Conservation (phyloP, 2,888 invertebrate species). For the Branchellion lobata region DNA sequence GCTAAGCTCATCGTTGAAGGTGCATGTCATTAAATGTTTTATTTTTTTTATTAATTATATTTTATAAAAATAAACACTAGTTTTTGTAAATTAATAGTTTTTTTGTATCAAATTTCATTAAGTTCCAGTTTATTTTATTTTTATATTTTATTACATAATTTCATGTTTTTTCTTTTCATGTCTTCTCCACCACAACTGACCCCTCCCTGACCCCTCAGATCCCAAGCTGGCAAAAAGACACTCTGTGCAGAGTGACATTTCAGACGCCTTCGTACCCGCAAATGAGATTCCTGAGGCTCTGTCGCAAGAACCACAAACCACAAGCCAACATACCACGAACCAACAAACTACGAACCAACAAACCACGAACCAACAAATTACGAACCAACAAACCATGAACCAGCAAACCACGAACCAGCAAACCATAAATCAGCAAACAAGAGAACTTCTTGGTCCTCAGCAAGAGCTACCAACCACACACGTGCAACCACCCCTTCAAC, state of each 20-base stretch:
- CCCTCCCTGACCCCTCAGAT: too few relatives aligned
- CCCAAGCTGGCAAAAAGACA: not conserved
- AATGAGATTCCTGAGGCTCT: not conserved
- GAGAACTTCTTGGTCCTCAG: too few relatives aligned
- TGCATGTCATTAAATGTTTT: conserved; percentile 25
- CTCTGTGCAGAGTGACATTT: not conserved
- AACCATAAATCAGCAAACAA: too few relatives aligned
- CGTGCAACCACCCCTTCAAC: not conserved
- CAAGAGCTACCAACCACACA: too few relatives aligned
- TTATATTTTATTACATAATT: too few relatives aligned
- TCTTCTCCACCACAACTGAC: too few relatives aligned
- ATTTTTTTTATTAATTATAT: too few relatives aligned
- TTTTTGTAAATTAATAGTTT: not conserved
- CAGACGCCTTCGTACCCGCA: not conserved
- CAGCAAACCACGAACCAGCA: not conserved
- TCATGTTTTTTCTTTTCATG: too few relatives aligned
- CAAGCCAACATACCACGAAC: too few relatives aligned
- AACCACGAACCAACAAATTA: not conserved
- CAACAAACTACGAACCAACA: not conserved
- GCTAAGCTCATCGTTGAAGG: conserved; percentile 59
- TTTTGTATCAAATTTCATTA: not conserved
- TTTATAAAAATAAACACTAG: not conserved
- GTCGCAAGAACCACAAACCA: too few relatives aligned
- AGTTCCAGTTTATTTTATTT: too few relatives aligned
- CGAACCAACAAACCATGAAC: not conserved